Evolutionary conservation across 2,797 vertebrate genomes (phyloP), one percentile per base, ranked within the genome.

Genomic region (Remorina albescens): DNA sequence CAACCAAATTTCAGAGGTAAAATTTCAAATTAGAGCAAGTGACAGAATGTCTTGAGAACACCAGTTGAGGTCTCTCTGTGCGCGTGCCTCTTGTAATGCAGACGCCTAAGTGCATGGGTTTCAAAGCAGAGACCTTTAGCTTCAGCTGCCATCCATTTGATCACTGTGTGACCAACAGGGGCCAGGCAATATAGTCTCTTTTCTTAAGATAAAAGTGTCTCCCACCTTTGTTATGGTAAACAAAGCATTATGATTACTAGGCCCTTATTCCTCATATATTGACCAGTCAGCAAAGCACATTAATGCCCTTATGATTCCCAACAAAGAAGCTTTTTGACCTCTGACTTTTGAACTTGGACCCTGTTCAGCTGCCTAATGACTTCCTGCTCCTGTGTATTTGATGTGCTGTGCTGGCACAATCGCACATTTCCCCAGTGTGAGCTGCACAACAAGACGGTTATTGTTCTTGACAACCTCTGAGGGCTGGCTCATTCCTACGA

Each of bases 291-390:
- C 78, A 72, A n/a, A 71, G 58, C 49, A 55, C 67, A 75, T 81
- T 73, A 21, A 39, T 64, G 70, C 75, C 74, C 78, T 64, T n/a
- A 66, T 78, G 73, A 74, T 69, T 74, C 60, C 47, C 68, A 53
- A 84, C 83, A 87, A 71, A 76, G 67, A 72, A 37, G 37, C 76
- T 67, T 67, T 63, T 53, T 80, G 80, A 87, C 83, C 83, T 69
- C 30, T 80, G 76, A 76, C 85, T 39, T 65, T 51, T 83, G 49
- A 86, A 49, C 81, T 75, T 39, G 9, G 76, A 77, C 80, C 78
- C 51, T 19, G 3, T 37, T 69, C 62, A 56, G 70, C 54, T 44
- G 57, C 60, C 60, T 86, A 82, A 88, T 85, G 78, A 76, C 83
- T 83, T 86, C 70, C 78, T 82, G 76, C 39, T 56, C 42, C 11